Evolutionary conservation across 1,140 invertebrate genomes (phyloP).

Genomic region (Saccostrea echinata): DNA sequence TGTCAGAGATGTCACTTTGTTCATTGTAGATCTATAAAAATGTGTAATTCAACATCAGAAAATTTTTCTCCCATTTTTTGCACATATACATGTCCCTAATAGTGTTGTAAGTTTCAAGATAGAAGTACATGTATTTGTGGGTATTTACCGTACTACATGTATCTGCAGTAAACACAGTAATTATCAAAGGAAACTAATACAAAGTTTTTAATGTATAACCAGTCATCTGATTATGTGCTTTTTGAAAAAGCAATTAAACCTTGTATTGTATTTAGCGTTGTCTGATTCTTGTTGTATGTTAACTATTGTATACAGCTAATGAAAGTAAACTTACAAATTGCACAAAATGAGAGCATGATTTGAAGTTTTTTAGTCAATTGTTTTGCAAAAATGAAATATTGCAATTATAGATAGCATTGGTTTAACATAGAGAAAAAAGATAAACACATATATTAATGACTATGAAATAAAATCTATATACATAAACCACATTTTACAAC

Average conservation of each 20-base stretch:
- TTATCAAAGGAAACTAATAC: no score
- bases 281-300: neutral
- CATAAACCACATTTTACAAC: conserved; percentile 35
- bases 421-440: neutral
- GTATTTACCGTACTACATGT: no score
- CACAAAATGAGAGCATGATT: neutral
- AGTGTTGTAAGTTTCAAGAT: no score
- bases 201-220: no score
- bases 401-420: neutral
- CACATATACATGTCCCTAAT: no score
- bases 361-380: neutral
- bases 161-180: no score
- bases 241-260: neutral
- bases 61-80: no score
- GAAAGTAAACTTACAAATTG: neutral
- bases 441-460: conserved; percentile 6
- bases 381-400: neutral
- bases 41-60: no score
- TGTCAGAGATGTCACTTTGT: neutral
- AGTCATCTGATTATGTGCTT: neutral
- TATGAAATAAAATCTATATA: conserved; percentile 21
- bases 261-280: neutral
- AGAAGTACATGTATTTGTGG: no score
- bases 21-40: neutral
- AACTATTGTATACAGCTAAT: neutral